Percentiles rank a stretch among this genome's conserved stretches.
These are phyloP conservation scores for Neolamprologus caudopunctatus DNA, from an alignment of 2,113 vertebrate species.

Conservation along the genomic window DNA sequence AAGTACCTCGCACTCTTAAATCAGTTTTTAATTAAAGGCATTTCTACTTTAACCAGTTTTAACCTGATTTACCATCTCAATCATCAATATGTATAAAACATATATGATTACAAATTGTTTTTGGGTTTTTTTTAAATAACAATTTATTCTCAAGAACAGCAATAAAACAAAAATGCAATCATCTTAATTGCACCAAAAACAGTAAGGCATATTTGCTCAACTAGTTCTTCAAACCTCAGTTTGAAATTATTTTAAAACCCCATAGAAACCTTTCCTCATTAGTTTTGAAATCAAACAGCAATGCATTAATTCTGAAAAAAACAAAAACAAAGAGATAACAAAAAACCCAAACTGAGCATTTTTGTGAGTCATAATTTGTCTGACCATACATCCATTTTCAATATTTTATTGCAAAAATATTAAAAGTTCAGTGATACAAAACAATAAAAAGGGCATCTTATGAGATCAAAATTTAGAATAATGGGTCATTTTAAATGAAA, in stretches of 20 bases:
- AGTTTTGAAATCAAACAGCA: slow-evolving; percentile 9
- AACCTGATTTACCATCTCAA: not conserved
- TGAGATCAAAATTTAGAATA: slow-evolving; percentile 34
- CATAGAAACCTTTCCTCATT: not conserved
- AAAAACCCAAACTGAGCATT: not conserved
- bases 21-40: not conserved
- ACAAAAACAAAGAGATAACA: not conserved
- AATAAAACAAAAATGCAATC: slow-evolving; percentile 67
- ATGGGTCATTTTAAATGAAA: slow-evolving; percentile 43
- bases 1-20: not conserved
- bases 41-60: not conserved
- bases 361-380: slow-evolving; percentile 26
- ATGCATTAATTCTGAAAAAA: slow-evolving; percentile 25
- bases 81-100: not conserved
- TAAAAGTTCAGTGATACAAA: slow-evolving; percentile 68
- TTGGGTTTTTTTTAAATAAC: slow-evolving; percentile 13
- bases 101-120: not conserved
- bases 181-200: slow-evolving; percentile 58
- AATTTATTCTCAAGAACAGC: slow-evolving; percentile 70
- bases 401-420: slow-evolving; percentile 66
- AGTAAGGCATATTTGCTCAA: slow-evolving; percentile 66
- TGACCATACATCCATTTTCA: slow-evolving; percentile 40
- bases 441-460: slow-evolving; percentile 61
- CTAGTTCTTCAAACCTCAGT: not conserved
- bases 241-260: slow-evolving; percentile 15